A percentile compares a stretch with the other conserved stretches of the same genome.
Evolutionary conservation across 2,888 invertebrate genomes (phyloP).

Genomic region (Polydrusus pterygomalis): DNA sequence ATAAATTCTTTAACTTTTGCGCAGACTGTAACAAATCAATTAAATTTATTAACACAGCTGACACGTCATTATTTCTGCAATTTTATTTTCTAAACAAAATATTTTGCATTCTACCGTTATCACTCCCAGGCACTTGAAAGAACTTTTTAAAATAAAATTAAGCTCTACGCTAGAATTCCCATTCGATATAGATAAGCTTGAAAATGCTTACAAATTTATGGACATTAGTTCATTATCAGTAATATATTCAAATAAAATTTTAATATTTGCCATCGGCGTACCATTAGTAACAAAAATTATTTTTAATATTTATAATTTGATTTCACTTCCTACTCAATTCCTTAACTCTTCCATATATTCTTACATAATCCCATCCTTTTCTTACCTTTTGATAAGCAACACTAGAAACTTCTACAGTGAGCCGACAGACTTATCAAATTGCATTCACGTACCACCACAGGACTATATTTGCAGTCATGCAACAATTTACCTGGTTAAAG

Average conservation of each 20-base stretch:
- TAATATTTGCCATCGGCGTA: conserved; percentile 48
- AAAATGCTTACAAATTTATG: conserved; percentile 48
- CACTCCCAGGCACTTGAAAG: conserved; percentile 46
- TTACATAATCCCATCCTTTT: conserved; percentile 22
- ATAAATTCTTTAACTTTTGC: conserved; percentile 27
- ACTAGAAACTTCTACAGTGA: conserved; percentile 16
- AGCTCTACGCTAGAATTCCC: conserved; percentile 50
- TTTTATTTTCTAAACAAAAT: conserved; percentile 57
- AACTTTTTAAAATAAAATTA: conserved; percentile 42
- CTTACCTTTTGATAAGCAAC: conserved; percentile 15
- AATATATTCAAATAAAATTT: conserved; percentile 47
- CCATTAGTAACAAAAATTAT: conserved; percentile 38
- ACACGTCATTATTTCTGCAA: conserved; percentile 48
- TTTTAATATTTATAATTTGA: conserved; percentile 34
- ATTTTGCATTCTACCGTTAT: conserved; percentile 54
- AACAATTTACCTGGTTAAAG: not conserved
- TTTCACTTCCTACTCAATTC: conserved; percentile 6
- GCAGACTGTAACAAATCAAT: conserved; percentile 51
- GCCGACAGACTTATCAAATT: conserved; percentile 3
- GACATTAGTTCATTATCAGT: conserved; percentile 42
- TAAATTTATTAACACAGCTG: conserved; percentile 53
- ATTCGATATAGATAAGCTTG: conserved; percentile 42
- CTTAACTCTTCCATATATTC: conserved; percentile 14
- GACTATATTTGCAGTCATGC: not conserved
- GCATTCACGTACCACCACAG: not conserved